Conservation (phyloP, 2,797 vertebrate species). For the Acanthurus tractus region DNA sequence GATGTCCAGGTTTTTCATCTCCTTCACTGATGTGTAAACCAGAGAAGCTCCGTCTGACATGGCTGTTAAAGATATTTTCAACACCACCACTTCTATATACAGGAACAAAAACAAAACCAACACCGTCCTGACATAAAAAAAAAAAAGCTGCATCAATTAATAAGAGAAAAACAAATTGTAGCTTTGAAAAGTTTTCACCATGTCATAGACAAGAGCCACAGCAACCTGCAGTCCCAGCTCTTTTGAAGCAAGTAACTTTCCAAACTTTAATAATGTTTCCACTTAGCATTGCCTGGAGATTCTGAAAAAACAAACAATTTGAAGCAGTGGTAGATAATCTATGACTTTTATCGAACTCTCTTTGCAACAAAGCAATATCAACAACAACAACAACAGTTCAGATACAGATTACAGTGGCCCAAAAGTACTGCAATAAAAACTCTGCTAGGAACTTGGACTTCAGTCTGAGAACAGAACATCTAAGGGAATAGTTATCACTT, state of each 20-base stretch:
- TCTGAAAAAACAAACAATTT: slow-evolving; percentile 34
- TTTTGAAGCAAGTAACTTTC: slow-evolving; percentile 20
- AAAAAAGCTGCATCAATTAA: background rate
- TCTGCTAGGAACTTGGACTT: background rate
- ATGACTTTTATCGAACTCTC: slow-evolving; percentile 28
- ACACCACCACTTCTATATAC: background rate
- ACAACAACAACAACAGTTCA: background rate
- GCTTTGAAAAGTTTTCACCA: background rate
- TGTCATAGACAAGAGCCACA: background rate
- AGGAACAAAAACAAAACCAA: background rate
- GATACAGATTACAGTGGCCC: background rate
- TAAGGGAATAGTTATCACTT: background rate
- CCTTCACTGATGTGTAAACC: slow-evolving; percentile 98
- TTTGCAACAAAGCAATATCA: slow-evolving; percentile 42
- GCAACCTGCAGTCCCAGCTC: background rate
- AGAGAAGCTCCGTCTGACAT: slow-evolving; percentile 94
- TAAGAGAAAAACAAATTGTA: slow-evolving; percentile 2
- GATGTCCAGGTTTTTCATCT: slow-evolving; percentile 98
- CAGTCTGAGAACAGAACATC: slow-evolving; percentile 13
- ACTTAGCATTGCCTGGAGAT: background rate
- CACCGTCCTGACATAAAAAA: background rate
- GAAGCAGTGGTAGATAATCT: background rate
- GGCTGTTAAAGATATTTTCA: slow-evolving; percentile 83
- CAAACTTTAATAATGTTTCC: slow-evolving; percentile 9
- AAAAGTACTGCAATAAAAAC: slow-evolving; percentile 21